Base-by-base conservation (phyloP, 2,797 vertebrate species). In the Gymnoscopelus braueri region DNA sequence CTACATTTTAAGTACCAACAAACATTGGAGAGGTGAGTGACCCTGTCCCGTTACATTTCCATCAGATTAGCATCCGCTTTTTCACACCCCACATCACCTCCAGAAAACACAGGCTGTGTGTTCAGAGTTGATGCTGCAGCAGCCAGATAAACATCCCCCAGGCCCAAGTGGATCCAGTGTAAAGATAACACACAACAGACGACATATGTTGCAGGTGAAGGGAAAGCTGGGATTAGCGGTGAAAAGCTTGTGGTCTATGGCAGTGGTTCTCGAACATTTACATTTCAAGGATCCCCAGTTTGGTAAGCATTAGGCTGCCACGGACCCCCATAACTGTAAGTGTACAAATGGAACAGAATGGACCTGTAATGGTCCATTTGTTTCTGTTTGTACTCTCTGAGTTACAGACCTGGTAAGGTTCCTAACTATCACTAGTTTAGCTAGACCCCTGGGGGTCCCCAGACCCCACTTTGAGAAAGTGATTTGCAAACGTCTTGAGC, bases 11-110 rank as follows among this genome's bases (percentile, higher is more conserved):
- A 65, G 55, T 63, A 13, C 6, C 44, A 60, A 51, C n/a, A 52
- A 75, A 71, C 24, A 60, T 35, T 19, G 60, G 24, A 67, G 69
- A 78, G 58, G 58, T 12, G 0, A 62, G 44, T 35, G 66, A 79
- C 56, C 69, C 51, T 19, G 65, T 66, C 72, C 64, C 51, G 24
- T 74, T 68, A 58, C 65, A 72, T 83, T 71, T 80, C 62, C 65
- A 39, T 78, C 70, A 61, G 72, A 83, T 85, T 60, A 78, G 66
- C 69, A 60, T 79, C 69, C 69, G 52, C 58, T 69, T 68, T 71
- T 82, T 71, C 67, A 71, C 75, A 71, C 70, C 67, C 80, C 71
- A 69, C 2, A 1, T 75, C 72, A 65, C 74, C 74, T 74, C 63
- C 59, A 50, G 26, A 10, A 61, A 59, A 73, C 13, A 0, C 55